These are phyloP conservation scores for Strigamia transsilvanica DNA, from an alignment of 2,888 invertebrate genomes.

Conservation along the genomic window DNA sequence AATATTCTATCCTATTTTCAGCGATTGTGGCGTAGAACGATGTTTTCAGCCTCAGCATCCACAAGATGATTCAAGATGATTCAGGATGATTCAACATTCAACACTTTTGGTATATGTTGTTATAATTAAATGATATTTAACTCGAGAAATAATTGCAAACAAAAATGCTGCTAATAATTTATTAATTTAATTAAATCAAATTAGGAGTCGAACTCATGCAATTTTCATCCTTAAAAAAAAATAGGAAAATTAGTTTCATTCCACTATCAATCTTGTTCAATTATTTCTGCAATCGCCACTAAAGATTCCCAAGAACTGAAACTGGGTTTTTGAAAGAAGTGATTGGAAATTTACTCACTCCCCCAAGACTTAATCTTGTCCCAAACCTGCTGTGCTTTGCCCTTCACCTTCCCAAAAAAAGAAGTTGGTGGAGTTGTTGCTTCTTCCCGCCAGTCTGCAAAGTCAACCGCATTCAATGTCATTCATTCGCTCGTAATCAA, in stretches of 20 bases:
- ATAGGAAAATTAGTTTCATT: no score
- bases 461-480: not conserved
- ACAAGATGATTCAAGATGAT: no score
- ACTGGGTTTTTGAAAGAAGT: not conserved
- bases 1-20: no score
- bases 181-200: no score
- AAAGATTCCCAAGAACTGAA: not conserved
- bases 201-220: no score
- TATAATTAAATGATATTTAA: not conserved
- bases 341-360: not conserved
- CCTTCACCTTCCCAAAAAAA: not conserved
- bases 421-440: not conserved
- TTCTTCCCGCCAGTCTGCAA: not conserved
- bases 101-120: no score
- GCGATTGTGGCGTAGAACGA: no score
- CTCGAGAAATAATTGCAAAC: not conserved
- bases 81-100: no score
- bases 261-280: no score
- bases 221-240: no score
- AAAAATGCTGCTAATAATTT: not conserved
- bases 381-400: slow-evolving; percentile 6
- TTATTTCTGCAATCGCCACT: not conserved
- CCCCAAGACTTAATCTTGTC: slow-evolving; percentile 8
- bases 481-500: no score
- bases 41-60: no score